Conservation (phyloP, 35 echinoderm and acorn worm genomes). For the Stichopus chloronotus region DNA sequence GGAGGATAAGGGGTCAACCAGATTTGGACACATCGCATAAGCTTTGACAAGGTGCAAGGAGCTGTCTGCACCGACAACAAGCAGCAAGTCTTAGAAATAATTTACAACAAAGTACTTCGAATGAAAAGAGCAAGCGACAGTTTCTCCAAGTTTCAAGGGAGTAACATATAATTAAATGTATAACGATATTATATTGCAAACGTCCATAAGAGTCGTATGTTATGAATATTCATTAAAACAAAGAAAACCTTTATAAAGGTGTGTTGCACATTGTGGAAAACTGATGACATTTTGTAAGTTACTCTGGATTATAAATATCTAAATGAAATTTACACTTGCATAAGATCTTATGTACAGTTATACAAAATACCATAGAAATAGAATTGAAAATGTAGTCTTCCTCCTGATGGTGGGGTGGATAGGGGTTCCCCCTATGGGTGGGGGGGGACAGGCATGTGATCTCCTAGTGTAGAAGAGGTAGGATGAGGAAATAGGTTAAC, state of each 20-base stretch:
- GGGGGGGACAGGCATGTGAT: too few relatives aligned
- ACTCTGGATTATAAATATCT: slow-evolving; percentile 53
- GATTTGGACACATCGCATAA: too few relatives aligned
- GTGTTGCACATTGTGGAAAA: slow-evolving; percentile 47
- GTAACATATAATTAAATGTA: slow-evolving; percentile 19
- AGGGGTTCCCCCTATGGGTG: too few relatives aligned
- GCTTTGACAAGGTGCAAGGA: too few relatives aligned
- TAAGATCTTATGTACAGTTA: slow-evolving; percentile 51
- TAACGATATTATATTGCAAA: slow-evolving; percentile 46
- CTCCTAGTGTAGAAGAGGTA: too few relatives aligned
- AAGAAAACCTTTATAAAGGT: slow-evolving; percentile 5
- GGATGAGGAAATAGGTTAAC: too few relatives aligned
- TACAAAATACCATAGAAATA: slow-evolving; percentile 34
- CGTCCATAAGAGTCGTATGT: slow-evolving; percentile 31
- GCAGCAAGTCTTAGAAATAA: too few relatives aligned
- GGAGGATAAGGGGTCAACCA: too few relatives aligned
- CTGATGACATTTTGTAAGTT: not conserved
- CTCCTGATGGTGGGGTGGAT: too few relatives aligned
- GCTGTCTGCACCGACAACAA: too few relatives aligned
- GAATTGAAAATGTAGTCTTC: not conserved
- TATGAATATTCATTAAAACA: slow-evolving; percentile 34
- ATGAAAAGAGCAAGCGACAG: not conserved
- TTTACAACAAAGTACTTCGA: too few relatives aligned
- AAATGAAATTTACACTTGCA: slow-evolving; percentile 49
- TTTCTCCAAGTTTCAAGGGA: slow-evolving; percentile 33